Conservation (phyloP, 2,888 invertebrate genomes). For the Nomada fabriciana region DNA sequence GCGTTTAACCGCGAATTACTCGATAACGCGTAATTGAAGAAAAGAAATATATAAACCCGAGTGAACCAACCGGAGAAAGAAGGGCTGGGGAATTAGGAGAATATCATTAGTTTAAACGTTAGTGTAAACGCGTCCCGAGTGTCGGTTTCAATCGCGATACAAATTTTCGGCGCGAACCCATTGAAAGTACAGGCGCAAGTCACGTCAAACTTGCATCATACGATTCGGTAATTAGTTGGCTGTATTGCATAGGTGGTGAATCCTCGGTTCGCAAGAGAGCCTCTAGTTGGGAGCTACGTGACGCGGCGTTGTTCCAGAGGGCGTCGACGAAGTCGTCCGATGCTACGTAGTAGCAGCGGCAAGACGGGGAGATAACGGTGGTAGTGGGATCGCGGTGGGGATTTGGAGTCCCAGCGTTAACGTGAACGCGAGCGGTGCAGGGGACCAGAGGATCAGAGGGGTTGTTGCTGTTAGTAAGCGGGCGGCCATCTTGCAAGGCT, state of each 20-base stretch:
- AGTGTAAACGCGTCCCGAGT: too few relatives aligned
- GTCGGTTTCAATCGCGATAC: too few relatives aligned
- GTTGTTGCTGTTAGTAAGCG: slow-evolving; percentile 60
- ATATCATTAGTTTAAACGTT: too few relatives aligned
- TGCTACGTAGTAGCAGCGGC: slow-evolving; percentile 55
- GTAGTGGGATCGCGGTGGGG: slow-evolving; percentile 11
- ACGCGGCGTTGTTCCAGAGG: slow-evolving; percentile 73
- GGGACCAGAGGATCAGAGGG: not conserved
- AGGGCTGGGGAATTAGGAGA: too few relatives aligned
- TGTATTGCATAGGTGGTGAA: not conserved
- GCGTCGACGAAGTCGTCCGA: slow-evolving; percentile 76
- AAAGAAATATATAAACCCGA: too few relatives aligned
- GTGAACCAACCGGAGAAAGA: too few relatives aligned
- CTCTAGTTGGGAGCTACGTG: slow-evolving; percentile 75
- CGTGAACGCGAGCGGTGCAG: not conserved
- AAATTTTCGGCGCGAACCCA: not conserved
- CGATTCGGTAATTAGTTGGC: slow-evolving; percentile 12
- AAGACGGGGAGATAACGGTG: slow-evolving; percentile 12
- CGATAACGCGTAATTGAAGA: not conserved
- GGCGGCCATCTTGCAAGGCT: slow-evolving; percentile 70
- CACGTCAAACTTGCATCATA: slow-evolving; percentile 36
- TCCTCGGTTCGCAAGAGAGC: slow-evolving; percentile 19
- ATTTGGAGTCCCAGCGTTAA: slow-evolving; percentile 30
- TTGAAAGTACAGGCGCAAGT: slow-evolving; percentile 11
- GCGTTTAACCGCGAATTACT: not conserved